A percentile compares a stretch with the other conserved stretches of the same genome.
Evolutionary conservation across 2,888 invertebrate genomes (phyloP).

Genomic region (Pseudococcus longispinus): DNA sequence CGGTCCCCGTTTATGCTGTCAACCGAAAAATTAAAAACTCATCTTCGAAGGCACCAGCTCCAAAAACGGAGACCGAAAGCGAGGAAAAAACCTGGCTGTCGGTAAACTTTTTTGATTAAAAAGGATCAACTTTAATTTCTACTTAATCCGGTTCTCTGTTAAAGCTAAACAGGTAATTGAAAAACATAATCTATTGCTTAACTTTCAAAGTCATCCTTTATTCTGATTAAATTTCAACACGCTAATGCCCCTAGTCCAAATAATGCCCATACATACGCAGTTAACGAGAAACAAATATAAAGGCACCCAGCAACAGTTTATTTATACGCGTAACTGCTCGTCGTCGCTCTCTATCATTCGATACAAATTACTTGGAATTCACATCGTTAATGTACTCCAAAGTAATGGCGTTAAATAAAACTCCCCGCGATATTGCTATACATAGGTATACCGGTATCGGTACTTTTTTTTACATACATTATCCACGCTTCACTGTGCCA

Average conservation of each 20-base stretch:
- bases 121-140: constrained; percentile 40
- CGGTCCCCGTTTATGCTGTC: background rate
- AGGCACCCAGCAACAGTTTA: background rate
- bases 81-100: background rate
- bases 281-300: constrained; percentile 35
- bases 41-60: constrained; percentile 6
- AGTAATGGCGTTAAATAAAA: constrained; percentile 1
- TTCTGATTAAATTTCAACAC: constrained; percentile 24
- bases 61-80: background rate
- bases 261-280: background rate
- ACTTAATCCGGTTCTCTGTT: background rate
- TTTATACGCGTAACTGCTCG: background rate
- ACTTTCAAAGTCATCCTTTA: constrained; percentile 38
- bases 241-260: background rate
- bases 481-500: background rate
- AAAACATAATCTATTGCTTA: constrained; percentile 40
- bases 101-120: constrained; percentile 33
- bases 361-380: background rate
- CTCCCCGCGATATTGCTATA: background rate
- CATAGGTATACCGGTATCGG: too few relatives aligned
- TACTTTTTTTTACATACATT: background rate
- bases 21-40: constrained; percentile 37
- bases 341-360: background rate
- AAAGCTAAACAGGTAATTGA: constrained; percentile 43
- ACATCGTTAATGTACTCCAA: background rate